Evolutionary conservation across 2,888 invertebrate genomes (phyloP).

Genomic region (Polia nebulosa): DNA sequence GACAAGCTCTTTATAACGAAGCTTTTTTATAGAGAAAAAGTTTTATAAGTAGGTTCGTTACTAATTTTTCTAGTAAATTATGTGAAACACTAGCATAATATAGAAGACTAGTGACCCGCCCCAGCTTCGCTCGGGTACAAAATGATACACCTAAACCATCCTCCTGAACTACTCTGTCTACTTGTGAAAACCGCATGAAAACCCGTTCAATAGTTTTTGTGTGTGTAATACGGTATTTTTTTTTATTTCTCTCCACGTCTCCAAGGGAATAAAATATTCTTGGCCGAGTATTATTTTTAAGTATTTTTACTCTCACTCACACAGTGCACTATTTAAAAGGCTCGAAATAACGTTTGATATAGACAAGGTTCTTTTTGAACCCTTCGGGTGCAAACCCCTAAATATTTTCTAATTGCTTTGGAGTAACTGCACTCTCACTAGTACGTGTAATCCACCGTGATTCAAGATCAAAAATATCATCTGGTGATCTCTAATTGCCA

Average conservation of each 20-base stretch:
- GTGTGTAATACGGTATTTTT: too few relatives aligned
- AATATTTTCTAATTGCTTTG: background rate
- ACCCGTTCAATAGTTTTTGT: too few relatives aligned
- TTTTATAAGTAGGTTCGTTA: background rate
- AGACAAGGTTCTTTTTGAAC: background rate
- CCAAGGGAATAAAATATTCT: background rate
- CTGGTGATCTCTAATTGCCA: conserved; percentile 36
- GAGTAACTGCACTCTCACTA: conserved; percentile 9
- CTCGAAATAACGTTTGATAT: background rate
- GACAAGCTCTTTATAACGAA: conserved; percentile 68
- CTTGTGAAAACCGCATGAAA: too few relatives aligned
- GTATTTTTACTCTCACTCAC: background rate
- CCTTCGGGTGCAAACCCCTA: background rate
- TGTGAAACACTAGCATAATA: background rate
- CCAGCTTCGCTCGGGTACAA: too few relatives aligned
- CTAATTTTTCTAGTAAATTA: conserved; percentile 1
- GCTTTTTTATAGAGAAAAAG: conserved; percentile 16
- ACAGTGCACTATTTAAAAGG: background rate
- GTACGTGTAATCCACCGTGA: conserved; percentile 17
- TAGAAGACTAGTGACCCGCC: background rate
- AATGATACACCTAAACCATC: too few relatives aligned
- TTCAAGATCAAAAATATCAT: conserved; percentile 38
- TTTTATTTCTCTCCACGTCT: too few relatives aligned
- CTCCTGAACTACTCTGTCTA: too few relatives aligned
- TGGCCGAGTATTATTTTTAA: too few relatives aligned